These are phyloP conservation scores for Phengaris alcon DNA, from an alignment of 2,888 invertebrate species.

Conservation along the genomic window DNA sequence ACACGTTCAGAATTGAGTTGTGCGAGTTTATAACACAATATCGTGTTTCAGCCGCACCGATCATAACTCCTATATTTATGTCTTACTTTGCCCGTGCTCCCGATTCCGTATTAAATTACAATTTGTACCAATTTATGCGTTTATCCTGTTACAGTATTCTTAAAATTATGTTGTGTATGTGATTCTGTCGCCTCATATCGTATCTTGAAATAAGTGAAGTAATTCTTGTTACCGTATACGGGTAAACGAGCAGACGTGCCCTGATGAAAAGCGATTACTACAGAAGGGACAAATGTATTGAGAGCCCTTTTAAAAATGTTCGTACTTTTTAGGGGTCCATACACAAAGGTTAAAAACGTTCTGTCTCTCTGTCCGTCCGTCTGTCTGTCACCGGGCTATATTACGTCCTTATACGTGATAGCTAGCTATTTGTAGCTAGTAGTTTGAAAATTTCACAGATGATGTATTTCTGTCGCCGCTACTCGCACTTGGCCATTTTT, in stretches of 20 bases:
- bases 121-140: slow-evolving; percentile 49
- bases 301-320: too few species aligned
- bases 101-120: slow-evolving; percentile 54
- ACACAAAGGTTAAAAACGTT: too few species aligned
- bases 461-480: too few species aligned
- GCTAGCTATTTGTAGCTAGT: too few species aligned
- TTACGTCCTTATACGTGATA: too few species aligned
- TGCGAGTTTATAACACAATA: slow-evolving; percentile 24
- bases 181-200: not conserved
- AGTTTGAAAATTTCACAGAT: too few species aligned
- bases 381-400: too few species aligned
- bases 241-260: not conserved
- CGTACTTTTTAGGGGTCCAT: too few species aligned
- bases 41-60: slow-evolving; percentile 33
- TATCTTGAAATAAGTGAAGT: not conserved
- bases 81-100: slow-evolving; percentile 54
- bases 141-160: slow-evolving; percentile 37
- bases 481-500: too few species aligned
- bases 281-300: too few species aligned
- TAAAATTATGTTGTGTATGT: slow-evolving; percentile 31
- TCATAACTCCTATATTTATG: slow-evolving; percentile 64
- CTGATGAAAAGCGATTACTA: not conserved
- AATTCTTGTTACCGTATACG: not conserved
- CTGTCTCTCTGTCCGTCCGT: too few species aligned
- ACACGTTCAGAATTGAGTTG: slow-evolving; percentile 18